phyloP scores from a whole-genome alignment of 2,888 invertebrate genomes.

The Drosophila diplacantha region DNA sequence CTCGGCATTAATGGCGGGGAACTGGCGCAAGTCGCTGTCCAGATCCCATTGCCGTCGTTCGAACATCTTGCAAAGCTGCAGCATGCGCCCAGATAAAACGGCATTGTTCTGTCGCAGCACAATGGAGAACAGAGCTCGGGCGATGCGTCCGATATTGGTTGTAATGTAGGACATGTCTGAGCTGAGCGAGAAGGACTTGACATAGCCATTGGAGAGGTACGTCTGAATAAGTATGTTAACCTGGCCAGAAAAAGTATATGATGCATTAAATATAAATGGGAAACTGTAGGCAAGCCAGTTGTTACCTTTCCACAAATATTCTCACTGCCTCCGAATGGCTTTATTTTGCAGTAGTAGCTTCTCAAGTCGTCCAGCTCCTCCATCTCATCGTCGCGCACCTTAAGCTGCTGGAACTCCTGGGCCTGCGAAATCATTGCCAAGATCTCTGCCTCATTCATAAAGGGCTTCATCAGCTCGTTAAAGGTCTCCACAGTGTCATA shows the following conservation, averaged over 20 bases:
- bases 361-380: conserved; percentile 90
- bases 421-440: conserved; percentile 94
- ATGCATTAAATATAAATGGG: too few species aligned
- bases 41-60: conserved; percentile 94
- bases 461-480: conserved; percentile 87
- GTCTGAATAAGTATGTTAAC: conserved; percentile 93
- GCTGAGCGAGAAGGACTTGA: conserved; percentile 80
- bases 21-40: conserved; percentile 91
- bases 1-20: conserved; percentile 86
- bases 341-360: conserved; percentile 85
- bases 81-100: conserved; percentile 89
- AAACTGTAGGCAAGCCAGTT: neutral
- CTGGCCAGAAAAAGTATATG: conserved; percentile 27
- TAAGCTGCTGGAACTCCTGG: conserved; percentile 96
- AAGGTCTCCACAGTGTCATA: conserved; percentile 96
- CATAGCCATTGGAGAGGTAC: conserved; percentile 88
- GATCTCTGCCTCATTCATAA: conserved; percentile 91
- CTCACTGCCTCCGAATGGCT: conserved; percentile 89
- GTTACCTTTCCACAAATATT: conserved; percentile 92
- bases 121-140: conserved; percentile 95
- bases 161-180: conserved; percentile 77
- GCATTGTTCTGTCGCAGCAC: conserved; percentile 93
- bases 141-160: conserved; percentile 93
- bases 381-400: conserved; percentile 96
- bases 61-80: conserved; percentile 94